Conservation (phyloP, 2,888 invertebrate genomes). For the Pantelozetes paolii region DNA sequence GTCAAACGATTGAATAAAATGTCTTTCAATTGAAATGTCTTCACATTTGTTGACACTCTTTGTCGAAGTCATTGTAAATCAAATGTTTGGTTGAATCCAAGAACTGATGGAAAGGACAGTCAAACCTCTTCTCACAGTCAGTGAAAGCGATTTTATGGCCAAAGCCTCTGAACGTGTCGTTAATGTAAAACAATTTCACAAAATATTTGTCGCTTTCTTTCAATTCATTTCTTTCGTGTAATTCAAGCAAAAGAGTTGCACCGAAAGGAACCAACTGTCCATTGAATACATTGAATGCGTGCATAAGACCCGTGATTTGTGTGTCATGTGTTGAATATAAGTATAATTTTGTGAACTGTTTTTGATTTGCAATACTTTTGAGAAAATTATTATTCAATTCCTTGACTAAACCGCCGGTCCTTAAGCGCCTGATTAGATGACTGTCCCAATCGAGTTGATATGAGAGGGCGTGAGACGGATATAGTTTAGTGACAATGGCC, state of each 20-base stretch:
- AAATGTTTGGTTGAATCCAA: constrained; percentile 21
- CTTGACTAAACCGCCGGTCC: constrained; percentile 28
- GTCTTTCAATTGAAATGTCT: too few species aligned
- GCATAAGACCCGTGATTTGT: constrained; percentile 16
- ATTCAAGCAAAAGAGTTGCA: constrained; percentile 38
- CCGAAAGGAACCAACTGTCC: constrained; percentile 18
- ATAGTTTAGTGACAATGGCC: not conserved
- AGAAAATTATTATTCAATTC: constrained; percentile 14
- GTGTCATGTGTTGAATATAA: constrained; percentile 41
- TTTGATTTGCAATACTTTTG: not conserved
- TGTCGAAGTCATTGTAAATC: constrained; percentile 12
- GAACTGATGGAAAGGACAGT: not conserved
- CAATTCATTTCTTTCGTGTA: not conserved
- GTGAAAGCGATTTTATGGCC: not conserved
- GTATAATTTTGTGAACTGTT: not conserved
- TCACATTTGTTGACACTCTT: too few species aligned
- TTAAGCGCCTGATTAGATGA: constrained; percentile 1
- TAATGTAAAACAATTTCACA: constrained; percentile 36
- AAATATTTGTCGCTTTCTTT: not conserved
- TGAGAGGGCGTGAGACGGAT: not conserved
- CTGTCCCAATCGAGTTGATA: constrained; percentile 13
- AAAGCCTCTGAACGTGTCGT: constrained; percentile 32
- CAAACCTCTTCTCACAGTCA: not conserved
- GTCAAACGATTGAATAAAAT: too few species aligned
- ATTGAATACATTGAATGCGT: constrained; percentile 36